Evolutionary conservation across 2,888 invertebrate species (phyloP), one percentile per base, ranked within the genome.

Genomic region (Notodonta dromedarius): DNA sequence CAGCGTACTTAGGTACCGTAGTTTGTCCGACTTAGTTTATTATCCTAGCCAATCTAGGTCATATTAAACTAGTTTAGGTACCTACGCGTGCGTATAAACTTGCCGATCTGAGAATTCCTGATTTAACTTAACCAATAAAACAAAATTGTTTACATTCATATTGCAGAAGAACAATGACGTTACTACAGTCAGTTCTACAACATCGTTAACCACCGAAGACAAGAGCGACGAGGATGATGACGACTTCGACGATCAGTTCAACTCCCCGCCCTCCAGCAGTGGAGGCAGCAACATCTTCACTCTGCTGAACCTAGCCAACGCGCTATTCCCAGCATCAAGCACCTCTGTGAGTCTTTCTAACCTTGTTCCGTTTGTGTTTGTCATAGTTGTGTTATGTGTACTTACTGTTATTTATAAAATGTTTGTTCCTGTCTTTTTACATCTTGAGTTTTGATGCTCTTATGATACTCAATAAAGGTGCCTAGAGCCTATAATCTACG

Each of bases 231-330:
- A 84, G 12, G 87, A 87, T 57, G 87, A 88, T 4, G 85, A 87
- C 48, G 84, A 84, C 50, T 82, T 84, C 62, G 40, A 59, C 11
- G 82, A 86, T 35, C 79, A 79, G 40, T 77, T 81, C 56, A 73
- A 76, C 59, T 62, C 66, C 3, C 39, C 76, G 14, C 64, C 82
- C 0, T 71, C 78, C 1, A 64, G 66, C 0, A 77, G 74, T 11
- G 86, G 87, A 0, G 90, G 92, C 51, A 92, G 91, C 74, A 89
- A 80, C 66, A 71, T 93, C 46, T 77, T 89, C 72, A 92, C 88
- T 59, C 69, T 93, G 24, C 75, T 93, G 7, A 86, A 84, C 58
- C 64, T 93, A 7, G 86, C 83, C 6, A 77, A 74, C 2, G 81
- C 88, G 0, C 64, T 93, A 24, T 84, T 92, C 50, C 87, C 91